These are phyloP conservation scores for Ailurus styani DNA, from an alignment of 2,113 vertebrate species.

Conservation along the genomic window DNA sequence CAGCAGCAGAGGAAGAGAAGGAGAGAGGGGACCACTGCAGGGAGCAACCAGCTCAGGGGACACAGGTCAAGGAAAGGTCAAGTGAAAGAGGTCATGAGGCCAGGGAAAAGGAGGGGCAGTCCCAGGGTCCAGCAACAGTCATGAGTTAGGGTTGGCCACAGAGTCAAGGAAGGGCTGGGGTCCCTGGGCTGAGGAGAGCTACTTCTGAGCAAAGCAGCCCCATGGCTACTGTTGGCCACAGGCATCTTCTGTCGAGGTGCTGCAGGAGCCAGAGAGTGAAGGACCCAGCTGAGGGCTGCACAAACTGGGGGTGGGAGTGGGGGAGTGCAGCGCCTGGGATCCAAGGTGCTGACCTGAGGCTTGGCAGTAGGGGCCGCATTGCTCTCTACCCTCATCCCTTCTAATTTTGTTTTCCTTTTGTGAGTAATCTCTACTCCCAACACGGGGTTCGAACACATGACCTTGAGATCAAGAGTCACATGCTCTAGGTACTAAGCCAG, in stretches of 20 bases:
- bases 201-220: not conserved
- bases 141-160: not conserved
- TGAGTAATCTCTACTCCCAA: not conserved
- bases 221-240: not conserved
- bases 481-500: not conserved
- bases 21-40: not conserved
- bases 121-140: not conserved
- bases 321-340: not conserved
- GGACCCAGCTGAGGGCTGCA: not conserved
- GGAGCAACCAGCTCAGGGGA: not conserved
- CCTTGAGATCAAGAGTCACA: not conserved
- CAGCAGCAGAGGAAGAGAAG: not conserved
- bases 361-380: not conserved
- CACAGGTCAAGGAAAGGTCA: not conserved
- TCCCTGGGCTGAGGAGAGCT: not conserved
- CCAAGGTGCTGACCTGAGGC: not conserved
- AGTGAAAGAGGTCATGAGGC: not conserved
- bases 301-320: not conserved
- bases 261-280: not conserved
- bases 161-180: not conserved
- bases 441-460: not conserved
- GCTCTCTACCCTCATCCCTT: not conserved
- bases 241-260: not conserved
- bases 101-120: not conserved
- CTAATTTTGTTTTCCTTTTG: not conserved